These are phyloP conservation scores for Engraulis encrasicolus DNA, from an alignment of 2,113 vertebrate species.

Conservation along the genomic window DNA sequence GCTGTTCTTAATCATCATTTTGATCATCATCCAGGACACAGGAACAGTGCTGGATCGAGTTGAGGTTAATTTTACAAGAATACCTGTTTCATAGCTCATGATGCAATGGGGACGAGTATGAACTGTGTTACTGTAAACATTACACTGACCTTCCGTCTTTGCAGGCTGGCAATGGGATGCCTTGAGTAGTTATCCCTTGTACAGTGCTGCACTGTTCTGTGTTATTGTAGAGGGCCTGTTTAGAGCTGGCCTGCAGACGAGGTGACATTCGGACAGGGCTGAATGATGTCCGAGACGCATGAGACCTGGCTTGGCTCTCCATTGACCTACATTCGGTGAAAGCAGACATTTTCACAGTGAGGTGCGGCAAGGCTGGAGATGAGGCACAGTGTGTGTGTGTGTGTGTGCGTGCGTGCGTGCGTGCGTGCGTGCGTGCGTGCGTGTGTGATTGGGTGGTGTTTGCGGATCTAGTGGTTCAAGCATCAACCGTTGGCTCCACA, in stretches of 20 bases:
- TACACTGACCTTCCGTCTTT: background rate
- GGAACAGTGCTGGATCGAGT: no score
- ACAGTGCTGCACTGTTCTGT: background rate
- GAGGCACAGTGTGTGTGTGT: no score
- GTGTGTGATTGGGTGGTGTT: no score
- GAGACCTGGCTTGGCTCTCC: background rate
- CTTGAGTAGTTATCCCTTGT: background rate
- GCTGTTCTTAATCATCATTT: no score
- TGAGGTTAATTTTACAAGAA: no score
- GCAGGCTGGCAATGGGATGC: background rate
- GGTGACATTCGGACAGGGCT: background rate
- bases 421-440: no score
- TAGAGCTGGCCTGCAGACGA: background rate
- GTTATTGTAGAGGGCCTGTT: background rate
- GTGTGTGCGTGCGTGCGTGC: background rate
- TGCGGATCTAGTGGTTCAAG: no score
- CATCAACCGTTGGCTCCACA: no score
- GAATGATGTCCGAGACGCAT: background rate
- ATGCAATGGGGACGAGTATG: background rate
- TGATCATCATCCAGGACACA: no score
- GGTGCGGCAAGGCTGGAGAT: background rate
- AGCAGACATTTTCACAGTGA: conserved; percentile 4
- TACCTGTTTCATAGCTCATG: background rate
- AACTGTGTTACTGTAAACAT: background rate
- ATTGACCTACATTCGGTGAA: conserved; percentile 7